These are phyloP conservation scores for Indicator maculatus DNA, from an alignment of 2,113 vertebrate species.

Conservation along the genomic window DNA sequence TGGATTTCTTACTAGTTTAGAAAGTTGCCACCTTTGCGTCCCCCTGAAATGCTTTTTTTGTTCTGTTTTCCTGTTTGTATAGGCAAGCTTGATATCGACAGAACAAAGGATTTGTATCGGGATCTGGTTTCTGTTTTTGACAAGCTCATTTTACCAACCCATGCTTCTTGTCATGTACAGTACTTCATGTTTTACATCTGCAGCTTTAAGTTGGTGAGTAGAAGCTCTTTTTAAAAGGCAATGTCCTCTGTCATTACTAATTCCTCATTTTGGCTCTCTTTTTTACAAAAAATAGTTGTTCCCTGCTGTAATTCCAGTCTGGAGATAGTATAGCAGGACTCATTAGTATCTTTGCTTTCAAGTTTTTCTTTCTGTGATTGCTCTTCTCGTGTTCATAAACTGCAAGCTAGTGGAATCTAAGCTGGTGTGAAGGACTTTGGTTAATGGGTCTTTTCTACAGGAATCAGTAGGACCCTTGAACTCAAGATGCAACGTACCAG, in stretches of 20 bases:
- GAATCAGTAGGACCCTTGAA: neutral
- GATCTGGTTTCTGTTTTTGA: conserved; percentile 90
- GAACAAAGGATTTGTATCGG: conserved; percentile 88
- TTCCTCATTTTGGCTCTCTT: neutral
- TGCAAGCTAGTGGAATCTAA: neutral
- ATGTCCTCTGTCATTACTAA: neutral
- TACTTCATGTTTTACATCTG: conserved; percentile 93
- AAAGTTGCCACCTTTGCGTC: neutral
- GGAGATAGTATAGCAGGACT: neutral
- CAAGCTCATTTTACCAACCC: conserved; percentile 93
- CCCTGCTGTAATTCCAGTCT: neutral
- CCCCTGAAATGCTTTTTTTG: neutral
- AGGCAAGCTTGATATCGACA: conserved; percentile 83
- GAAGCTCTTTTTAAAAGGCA: neutral
- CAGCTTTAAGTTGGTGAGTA: conserved; percentile 94
- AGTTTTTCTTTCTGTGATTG: neutral
- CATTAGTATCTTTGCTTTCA: neutral
- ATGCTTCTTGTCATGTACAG: conserved; percentile 93
- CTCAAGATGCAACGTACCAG: neutral
- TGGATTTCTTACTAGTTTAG: neutral
- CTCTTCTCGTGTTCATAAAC: neutral
- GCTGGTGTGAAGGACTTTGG: neutral
- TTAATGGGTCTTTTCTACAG: neutral
- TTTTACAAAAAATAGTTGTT: neutral
- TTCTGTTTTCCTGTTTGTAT: neutral